phyloP scores from a whole-genome alignment of 2,888 invertebrate species.

The Andrena camellia region DNA sequence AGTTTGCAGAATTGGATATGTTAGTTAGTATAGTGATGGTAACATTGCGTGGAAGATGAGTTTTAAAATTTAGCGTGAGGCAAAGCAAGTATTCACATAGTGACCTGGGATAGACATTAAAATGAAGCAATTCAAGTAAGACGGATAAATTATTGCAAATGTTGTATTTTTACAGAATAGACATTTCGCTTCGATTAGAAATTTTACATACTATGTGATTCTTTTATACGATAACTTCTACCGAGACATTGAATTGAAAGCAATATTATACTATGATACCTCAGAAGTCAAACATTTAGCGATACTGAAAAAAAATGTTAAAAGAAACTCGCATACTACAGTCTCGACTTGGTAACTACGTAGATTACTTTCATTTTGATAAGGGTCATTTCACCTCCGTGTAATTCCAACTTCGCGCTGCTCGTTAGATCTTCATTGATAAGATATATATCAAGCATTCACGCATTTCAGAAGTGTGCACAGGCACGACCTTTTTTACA shows the following conservation, averaged over 20 bases:
- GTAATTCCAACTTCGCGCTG: slow-evolving; percentile 29
- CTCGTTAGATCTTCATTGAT: slow-evolving; percentile 34
- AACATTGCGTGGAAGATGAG: too few species aligned
- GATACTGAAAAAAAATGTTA: too few species aligned
- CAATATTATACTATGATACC: too few species aligned
- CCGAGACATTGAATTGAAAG: too few species aligned
- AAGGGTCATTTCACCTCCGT: slow-evolving; percentile 29
- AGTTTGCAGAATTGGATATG: too few species aligned
- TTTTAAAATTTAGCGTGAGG: too few species aligned
- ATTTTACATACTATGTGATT: background rate
- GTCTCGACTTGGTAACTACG: slow-evolving; percentile 14
- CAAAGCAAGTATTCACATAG: too few species aligned
- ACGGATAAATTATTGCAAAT: background rate
- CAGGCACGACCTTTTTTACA: slow-evolving; percentile 20
- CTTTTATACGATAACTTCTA: slow-evolving; percentile 4
- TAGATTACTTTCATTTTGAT: slow-evolving; percentile 34
- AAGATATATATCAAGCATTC: slow-evolving; percentile 31
- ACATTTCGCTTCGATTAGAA: background rate
- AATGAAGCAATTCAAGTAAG: too few species aligned
- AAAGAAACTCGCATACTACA: background rate
- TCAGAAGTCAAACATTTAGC: too few species aligned
- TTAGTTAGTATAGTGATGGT: too few species aligned
- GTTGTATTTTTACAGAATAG: background rate
- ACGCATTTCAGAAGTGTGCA: slow-evolving; percentile 13
- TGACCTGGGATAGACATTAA: too few species aligned